Conservation (phyloP, 23 tunicate species). For the Aplidium turbinatum region DNA sequence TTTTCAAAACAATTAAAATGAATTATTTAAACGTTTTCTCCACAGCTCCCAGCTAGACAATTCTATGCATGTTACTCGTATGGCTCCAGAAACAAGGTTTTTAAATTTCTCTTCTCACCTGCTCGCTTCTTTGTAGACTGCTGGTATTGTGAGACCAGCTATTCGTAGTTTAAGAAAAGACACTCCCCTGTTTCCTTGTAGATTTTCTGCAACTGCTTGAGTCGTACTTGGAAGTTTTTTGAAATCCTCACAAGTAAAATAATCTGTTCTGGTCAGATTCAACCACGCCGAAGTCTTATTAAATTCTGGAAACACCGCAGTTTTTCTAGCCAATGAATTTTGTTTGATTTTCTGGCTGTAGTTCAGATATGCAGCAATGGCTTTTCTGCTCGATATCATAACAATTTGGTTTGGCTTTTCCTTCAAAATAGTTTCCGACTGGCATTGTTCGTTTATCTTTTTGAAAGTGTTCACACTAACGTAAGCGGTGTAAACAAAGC, state of each 20-base stretch:
- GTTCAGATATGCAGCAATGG: background rate
- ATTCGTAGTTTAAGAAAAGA: constrained; percentile 73
- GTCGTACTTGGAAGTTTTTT: constrained; percentile 39
- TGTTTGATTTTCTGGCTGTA: background rate
- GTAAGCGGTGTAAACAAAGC: too few species aligned
- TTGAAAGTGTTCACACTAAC: too few species aligned
- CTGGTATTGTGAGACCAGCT: constrained; percentile 40
- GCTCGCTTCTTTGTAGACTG: constrained; percentile 72
- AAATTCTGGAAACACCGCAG: background rate
- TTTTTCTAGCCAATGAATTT: background rate
- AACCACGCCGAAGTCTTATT: background rate
- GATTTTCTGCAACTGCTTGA: constrained; percentile 61
- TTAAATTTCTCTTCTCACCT: too few species aligned
- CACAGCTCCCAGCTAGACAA: too few species aligned
- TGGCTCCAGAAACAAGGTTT: constrained; percentile 22
- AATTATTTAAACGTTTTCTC: too few species aligned
- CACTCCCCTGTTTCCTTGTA: constrained; percentile 70
- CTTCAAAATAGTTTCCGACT: too few species aligned
- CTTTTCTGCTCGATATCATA: too few species aligned
- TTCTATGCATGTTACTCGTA: too few species aligned
- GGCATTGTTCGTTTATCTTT: too few species aligned
- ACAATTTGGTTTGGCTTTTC: too few species aligned
- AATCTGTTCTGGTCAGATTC: constrained; percentile 30
- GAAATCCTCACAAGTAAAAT: constrained; percentile 50
- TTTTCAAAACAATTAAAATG: too few species aligned